Conservation (phyloP, 2,797 vertebrate genomes). For the Luscinia megarhynchos region DNA sequence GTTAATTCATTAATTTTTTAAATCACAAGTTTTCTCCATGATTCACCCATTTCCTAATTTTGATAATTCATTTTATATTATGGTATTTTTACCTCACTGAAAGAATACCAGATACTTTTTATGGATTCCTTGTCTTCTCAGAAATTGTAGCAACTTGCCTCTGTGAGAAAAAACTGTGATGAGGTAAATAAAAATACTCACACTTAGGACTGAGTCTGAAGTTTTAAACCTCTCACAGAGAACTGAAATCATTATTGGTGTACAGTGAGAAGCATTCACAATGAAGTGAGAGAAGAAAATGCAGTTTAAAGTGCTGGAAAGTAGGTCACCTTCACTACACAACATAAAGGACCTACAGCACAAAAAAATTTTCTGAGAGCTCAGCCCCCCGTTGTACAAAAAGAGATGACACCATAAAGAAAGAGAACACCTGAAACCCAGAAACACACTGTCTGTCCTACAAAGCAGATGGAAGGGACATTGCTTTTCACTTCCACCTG, state of each 20-base stretch:
- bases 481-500: background rate
- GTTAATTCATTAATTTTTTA: background rate
- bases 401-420: background rate
- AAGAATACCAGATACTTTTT: background rate
- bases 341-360: background rate
- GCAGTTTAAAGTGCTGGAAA: background rate
- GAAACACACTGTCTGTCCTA: background rate
- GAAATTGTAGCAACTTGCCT: background rate
- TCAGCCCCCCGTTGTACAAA: background rate
- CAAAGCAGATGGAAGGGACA: background rate
- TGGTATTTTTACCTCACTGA: background rate
- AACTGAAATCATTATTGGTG: background rate
- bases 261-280: background rate
- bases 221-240: background rate
- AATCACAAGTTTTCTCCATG: background rate
- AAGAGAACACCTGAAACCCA: background rate
- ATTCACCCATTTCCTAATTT: background rate
- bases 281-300: constrained; percentile 5
- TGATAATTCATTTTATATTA: background rate
- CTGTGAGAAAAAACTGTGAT: constrained; percentile 1
- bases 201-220: background rate
- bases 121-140: background rate
- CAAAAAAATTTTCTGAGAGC: background rate
- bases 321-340: background rate
- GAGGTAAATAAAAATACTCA: constrained; percentile 21